Percentiles rank a stretch among this genome's conserved stretches.
Evolutionary conservation across 2,888 invertebrate species (phyloP).

Genomic region (Slavum lentiscoides): DNA sequence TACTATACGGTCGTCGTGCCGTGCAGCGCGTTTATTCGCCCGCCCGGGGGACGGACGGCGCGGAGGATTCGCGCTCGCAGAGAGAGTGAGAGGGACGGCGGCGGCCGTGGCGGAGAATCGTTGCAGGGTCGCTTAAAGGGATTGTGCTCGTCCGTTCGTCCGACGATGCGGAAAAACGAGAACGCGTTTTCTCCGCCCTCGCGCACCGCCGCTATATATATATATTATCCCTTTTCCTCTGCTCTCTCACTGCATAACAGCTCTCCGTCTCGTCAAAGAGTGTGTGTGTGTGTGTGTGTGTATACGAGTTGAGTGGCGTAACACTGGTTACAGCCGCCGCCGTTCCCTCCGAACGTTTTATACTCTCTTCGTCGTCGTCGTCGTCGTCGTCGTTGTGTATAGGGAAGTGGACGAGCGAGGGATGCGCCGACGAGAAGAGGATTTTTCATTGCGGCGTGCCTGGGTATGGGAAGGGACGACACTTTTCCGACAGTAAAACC

Average conservation of each 20-base stretch:
- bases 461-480: constrained; percentile 3
- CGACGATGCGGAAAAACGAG: constrained; percentile 53
- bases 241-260: background rate
- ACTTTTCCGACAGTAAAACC: constrained; percentile 51
- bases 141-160: constrained; percentile 43
- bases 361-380: background rate
- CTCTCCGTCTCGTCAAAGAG: constrained; percentile 32
- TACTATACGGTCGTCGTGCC: background rate
- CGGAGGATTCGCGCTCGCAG: background rate
- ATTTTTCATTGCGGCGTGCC: background rate
- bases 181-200: constrained; percentile 19
- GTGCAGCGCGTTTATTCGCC: constrained; percentile 2
- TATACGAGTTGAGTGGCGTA: background rate
- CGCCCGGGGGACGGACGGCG: background rate
- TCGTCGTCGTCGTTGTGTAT: no score
- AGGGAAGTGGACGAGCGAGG: background rate
- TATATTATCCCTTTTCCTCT: background rate
- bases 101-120: background rate
- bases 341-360: background rate
- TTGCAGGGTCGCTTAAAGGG: constrained; percentile 35
- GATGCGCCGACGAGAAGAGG: background rate
- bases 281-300: background rate
- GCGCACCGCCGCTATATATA: no score
- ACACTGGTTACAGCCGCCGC: background rate
- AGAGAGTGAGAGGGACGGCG: background rate